phyloP scores from a whole-genome alignment of 2,888 invertebrate genomes.

The Leptopilina syphax region DNA sequence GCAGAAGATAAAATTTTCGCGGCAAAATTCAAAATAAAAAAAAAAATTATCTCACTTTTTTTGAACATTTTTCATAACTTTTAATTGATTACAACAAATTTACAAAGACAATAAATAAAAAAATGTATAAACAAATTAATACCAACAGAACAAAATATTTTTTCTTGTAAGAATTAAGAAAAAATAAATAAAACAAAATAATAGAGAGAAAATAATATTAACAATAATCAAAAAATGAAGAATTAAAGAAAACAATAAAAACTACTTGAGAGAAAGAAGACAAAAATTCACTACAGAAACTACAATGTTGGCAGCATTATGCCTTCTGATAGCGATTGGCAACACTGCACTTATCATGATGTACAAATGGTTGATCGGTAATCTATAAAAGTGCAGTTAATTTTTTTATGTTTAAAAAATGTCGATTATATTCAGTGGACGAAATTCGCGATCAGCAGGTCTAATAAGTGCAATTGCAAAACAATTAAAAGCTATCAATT shows the following conservation, averaged over 20 bases:
- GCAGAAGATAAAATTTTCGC: neutral
- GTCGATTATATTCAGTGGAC: constrained; percentile 87
- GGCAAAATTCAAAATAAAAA: neutral
- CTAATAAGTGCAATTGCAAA: constrained; percentile 85
- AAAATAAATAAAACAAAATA: too few species aligned
- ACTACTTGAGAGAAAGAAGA: neutral
- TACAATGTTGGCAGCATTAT: constrained; percentile 10
- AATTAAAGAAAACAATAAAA: neutral
- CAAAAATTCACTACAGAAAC: neutral
- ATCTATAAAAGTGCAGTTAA: constrained; percentile 24
- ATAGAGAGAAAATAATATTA: too few species aligned
- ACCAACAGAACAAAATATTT: too few species aligned
- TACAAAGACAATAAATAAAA: too few species aligned
- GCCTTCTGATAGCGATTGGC: neutral
- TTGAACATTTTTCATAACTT: neutral
- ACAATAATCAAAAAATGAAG: neutral
- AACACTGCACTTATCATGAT: constrained; percentile 1
- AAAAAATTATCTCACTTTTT: neutral
- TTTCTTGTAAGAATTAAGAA: too few species aligned
- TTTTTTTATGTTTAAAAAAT: constrained; percentile 76
- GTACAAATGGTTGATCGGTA: constrained; percentile 10
- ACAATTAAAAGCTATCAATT: constrained; percentile 84
- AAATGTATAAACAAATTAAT: too few species aligned
- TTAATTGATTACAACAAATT: too few species aligned
- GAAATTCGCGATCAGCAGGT: constrained; percentile 83